Conservation (phyloP, 2,888 invertebrate genomes). For the Drosophila vallismaia region DNA sequence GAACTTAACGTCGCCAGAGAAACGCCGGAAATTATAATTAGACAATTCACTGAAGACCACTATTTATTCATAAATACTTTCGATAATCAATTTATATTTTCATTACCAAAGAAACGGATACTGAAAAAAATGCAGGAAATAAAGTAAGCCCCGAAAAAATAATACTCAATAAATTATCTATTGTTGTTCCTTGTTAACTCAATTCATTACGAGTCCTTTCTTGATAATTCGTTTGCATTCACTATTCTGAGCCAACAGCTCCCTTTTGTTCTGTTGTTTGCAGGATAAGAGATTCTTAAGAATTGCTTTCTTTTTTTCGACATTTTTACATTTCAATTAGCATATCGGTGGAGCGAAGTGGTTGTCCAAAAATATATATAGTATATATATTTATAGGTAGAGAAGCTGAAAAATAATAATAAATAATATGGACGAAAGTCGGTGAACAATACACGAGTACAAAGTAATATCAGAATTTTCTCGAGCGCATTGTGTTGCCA, state of each 20-base stretch:
- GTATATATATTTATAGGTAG: conserved; percentile 3
- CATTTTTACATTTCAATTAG: conserved; percentile 58
- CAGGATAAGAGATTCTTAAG: conserved; percentile 35
- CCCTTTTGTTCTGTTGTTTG: conserved; percentile 16
- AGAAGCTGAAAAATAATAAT: conserved; percentile 29
- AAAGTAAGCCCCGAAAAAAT: neutral
- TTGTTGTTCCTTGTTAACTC: conserved; percentile 2
- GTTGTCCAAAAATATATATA: conserved; percentile 4
- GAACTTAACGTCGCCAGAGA: conserved; percentile 33
- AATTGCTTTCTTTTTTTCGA: conserved; percentile 23
- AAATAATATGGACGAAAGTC: conserved; percentile 40
- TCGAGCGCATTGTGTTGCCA: conserved; percentile 73
- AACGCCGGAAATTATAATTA: neutral
- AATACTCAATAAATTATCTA: conserved; percentile 7
- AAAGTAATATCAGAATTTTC: conserved; percentile 56
- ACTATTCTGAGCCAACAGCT: conserved; percentile 3
- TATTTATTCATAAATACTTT: neutral
- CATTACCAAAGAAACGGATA: neutral
- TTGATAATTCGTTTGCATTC: conserved; percentile 29
- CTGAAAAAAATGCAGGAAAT: neutral
- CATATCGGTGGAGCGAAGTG: conserved; percentile 39
- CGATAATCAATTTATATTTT: neutral
- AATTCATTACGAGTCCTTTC: conserved; percentile 21
- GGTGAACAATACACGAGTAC: conserved; percentile 48
- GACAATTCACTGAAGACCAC: neutral